phyloP scores from a whole-genome alignment of 2,797 vertebrate genomes.

The Rallus crepitans region DNA sequence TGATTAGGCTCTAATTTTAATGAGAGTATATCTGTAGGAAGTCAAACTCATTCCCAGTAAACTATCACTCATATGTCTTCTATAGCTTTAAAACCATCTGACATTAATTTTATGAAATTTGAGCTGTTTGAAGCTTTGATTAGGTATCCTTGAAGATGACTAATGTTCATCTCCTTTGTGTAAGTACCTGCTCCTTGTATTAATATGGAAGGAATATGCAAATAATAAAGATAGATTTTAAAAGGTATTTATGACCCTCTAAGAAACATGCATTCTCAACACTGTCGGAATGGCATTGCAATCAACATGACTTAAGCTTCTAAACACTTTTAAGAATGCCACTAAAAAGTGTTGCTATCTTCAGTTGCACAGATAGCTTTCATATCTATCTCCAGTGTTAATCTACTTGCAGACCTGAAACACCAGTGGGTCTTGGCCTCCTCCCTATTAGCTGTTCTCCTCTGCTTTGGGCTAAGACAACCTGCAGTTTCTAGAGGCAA shows the following conservation, averaged over 20 bases:
- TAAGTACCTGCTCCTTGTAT: background rate
- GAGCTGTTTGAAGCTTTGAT: background rate
- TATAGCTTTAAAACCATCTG: background rate
- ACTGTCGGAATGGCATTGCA: background rate
- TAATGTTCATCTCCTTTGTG: background rate
- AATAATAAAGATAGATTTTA: background rate
- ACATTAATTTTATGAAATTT: background rate
- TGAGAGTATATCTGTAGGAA: background rate
- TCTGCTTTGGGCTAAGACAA: background rate
- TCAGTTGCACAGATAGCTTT: background rate
- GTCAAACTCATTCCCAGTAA: background rate
- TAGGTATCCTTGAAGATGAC: background rate
- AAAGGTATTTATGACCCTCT: background rate
- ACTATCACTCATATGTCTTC: background rate
- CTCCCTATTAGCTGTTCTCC: background rate
- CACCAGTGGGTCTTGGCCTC: background rate
- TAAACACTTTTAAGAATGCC: background rate
- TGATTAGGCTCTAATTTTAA: no score
- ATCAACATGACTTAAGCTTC: background rate
- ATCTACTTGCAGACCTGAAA: background rate
- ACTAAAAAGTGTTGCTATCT: background rate
- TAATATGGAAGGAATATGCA: background rate
- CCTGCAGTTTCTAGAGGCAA: background rate
- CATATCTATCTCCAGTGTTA: background rate
- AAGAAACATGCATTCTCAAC: background rate